Base-by-base conservation (phyloP, 2,888 invertebrate genomes). In the Pyrrhosoma nymphula region DNA sequence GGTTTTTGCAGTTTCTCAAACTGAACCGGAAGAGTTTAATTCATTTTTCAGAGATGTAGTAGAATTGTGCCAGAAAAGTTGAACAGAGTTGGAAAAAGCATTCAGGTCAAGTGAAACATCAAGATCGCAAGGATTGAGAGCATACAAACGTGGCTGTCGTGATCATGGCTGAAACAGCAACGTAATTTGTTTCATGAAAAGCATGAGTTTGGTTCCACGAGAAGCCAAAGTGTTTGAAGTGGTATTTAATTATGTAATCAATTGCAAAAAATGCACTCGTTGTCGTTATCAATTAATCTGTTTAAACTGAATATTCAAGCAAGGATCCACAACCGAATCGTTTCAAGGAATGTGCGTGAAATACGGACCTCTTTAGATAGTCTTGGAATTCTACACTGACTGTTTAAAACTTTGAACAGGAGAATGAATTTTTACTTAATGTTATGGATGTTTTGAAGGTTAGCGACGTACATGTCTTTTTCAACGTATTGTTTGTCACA, bases 231-330 rank as follows among this genome's bases (percentile, higher is more conserved):
- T 69, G 69, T 10, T 26, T 82, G 82, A 82, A 82, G 82, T 82
- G 82, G 30, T 35, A 82, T 82, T 35, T 82, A 35, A 82, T 35
- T 16, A 82, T 82, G 82, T 82, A 82, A 82, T 82, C 82, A 82
- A 82, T 82, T 82, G n/a, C n/a, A 82, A 82, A 82, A 69, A 82
- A 82, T 82, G 82, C 82, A 82, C 82, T 82, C 18, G 82, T 82
- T 82, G 82, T 82, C 82, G 82, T 82, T 82, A 82, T 82, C 82
- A 82, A 82, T 82, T 82, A 26, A 35, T 82, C 82, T 82, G 82
- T 82, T 82, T 82, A 12, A 82, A 82, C 30, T 30, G 82, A 82
- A 30, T 60, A 60, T 82, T 35, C 30, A 82, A 35, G 82, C 35
- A 30, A 82, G 26, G 82, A 82, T 35, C 82, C 35, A 16, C 30